Conservation (phyloP, 2,113 vertebrate genomes). For the Pollimyrus isidori region DNA sequence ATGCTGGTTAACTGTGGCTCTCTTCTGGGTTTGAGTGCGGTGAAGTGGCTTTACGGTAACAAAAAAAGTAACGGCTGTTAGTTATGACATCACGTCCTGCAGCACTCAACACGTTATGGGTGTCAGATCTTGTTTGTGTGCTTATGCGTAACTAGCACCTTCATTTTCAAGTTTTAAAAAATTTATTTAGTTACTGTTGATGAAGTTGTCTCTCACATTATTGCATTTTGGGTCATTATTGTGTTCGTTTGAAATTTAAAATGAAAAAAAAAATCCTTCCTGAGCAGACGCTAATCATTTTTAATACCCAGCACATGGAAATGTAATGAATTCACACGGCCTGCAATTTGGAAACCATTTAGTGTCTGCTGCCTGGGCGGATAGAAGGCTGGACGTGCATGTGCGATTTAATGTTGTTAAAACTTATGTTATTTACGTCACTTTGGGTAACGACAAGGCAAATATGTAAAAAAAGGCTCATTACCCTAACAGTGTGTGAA, state of each 20-base stretch:
- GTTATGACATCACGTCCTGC: background rate
- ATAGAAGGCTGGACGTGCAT: background rate
- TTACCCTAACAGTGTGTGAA: background rate
- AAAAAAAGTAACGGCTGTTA: background rate
- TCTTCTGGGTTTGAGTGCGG: background rate
- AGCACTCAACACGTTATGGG: background rate
- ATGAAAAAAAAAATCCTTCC: background rate
- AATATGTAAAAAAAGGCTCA: background rate
- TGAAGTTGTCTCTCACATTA: background rate
- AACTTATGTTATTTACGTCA: background rate
- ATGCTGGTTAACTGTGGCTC: background rate
- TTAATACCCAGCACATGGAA: constrained; percentile 1
- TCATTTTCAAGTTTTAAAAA: background rate
- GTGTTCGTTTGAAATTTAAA: background rate
- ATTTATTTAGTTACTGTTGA: background rate
- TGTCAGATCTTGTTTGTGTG: background rate
- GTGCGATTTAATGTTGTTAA: background rate
- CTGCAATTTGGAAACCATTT: background rate
- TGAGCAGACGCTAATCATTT: background rate
- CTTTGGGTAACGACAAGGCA: background rate
- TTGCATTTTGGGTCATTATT: background rate
- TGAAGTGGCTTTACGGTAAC: background rate
- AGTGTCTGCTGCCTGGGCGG: background rate
- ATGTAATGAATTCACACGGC: background rate
- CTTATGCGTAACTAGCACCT: background rate